A percentile compares a stretch with the other conserved stretches of the same genome.
Evolutionary conservation across 2,797 vertebrate genomes (phyloP).

Genomic region (Rhabdomys pumilio): DNA sequence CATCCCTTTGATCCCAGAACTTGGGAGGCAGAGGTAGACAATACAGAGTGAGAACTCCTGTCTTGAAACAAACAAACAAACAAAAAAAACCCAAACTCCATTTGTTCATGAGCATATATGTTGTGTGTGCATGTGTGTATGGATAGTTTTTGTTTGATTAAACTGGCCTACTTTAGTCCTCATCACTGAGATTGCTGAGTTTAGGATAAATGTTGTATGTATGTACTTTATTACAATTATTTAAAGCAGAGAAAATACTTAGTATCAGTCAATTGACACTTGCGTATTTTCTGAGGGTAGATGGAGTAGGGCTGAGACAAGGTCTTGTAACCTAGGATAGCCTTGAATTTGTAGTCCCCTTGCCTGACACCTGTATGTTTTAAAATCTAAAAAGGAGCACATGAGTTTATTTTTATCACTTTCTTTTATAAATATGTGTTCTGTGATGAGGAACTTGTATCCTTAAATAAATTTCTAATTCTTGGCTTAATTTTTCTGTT

Average conservation of each 20-base stretch:
- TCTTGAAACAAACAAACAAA: neutral
- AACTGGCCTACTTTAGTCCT: neutral
- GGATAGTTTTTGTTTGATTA: neutral
- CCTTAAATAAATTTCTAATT: constrained; percentile 1
- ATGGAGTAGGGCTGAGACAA: neutral
- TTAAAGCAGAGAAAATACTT: neutral
- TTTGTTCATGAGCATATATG: neutral
- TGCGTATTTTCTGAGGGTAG: neutral
- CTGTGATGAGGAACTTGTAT: neutral
- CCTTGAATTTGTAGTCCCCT: neutral
- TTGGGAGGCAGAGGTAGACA: neutral
- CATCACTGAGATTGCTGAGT: neutral
- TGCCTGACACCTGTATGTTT: neutral
- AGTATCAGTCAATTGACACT: neutral
- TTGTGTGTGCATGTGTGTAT: neutral
- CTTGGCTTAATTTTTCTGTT: neutral
- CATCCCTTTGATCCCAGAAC: neutral
- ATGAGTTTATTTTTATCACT: constrained; percentile 50
- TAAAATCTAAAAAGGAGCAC: neutral
- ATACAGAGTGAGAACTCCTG: neutral
- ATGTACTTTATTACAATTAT: neutral
- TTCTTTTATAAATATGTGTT: constrained; percentile 53
- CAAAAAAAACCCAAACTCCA: neutral
- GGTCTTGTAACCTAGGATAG: neutral
- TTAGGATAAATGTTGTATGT: neutral